A percentile compares a stretch with the other conserved stretches of the same genome.
Evolutionary conservation across 2,797 vertebrate genomes (phyloP).

Genomic region (Bucorvus abyssinicus): DNA sequence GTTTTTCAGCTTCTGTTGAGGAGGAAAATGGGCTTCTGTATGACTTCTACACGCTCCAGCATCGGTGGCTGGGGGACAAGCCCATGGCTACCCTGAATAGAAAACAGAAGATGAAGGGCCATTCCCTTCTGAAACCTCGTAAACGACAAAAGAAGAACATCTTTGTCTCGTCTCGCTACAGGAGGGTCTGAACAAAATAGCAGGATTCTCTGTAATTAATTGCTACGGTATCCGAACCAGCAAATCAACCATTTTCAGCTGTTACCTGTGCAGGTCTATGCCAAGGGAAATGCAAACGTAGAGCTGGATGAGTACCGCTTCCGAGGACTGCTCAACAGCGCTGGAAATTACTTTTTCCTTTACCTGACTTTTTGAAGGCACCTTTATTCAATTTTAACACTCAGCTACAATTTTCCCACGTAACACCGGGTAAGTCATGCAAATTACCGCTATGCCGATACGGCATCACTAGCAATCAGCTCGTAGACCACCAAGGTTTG

Average conservation of each 20-base stretch:
- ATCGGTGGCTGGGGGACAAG: not conserved
- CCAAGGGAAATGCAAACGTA: slow-evolving; percentile 7
- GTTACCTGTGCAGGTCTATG: not conserved
- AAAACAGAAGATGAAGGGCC: not conserved
- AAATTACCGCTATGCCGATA: not conserved
- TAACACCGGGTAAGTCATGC: not conserved
- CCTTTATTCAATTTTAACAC: not conserved
- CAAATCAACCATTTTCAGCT: not conserved
- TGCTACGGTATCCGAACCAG: not conserved
- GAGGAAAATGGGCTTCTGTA: not conserved
- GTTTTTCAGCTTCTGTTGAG: not conserved
- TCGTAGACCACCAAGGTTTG: not conserved
- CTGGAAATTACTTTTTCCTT: not conserved
- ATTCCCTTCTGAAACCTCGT: not conserved
- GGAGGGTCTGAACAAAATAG: not conserved
- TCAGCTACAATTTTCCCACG: not conserved
- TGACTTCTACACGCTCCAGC: not conserved
- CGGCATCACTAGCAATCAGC: not conserved
- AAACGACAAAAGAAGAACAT: not conserved
- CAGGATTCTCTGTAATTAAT: not conserved
- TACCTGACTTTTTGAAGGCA: not conserved
- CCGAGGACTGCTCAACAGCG: not conserved
- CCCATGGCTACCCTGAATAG: not conserved
- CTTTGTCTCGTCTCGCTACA: not conserved
- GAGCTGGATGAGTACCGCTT: not conserved